phyloP scores from a whole-genome alignment of 2,113 vertebrate species.

The Stercorarius parasiticus region DNA sequence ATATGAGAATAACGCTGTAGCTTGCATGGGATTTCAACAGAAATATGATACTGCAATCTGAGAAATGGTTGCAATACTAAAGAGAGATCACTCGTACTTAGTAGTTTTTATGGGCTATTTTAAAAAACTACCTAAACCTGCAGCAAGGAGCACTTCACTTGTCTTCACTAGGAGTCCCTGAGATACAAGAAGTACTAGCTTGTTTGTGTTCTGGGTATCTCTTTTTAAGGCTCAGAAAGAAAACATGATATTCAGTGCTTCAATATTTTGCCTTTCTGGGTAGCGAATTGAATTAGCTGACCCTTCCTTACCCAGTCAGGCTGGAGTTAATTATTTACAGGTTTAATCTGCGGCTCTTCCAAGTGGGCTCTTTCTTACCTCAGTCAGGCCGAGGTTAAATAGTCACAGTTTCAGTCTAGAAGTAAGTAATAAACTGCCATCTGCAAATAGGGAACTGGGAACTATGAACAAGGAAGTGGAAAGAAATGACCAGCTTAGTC shows the following conservation, averaged over 20 bases:
- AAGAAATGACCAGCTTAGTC: background rate
- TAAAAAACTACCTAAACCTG: background rate
- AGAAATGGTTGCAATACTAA: background rate
- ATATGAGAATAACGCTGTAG: background rate
- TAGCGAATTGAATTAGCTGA: background rate
- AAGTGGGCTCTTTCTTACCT: background rate
- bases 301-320: background rate
- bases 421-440: background rate
- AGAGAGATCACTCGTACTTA: background rate
- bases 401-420: background rate
- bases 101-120: background rate
- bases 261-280: background rate
- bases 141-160: background rate
- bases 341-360: background rate
- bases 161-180: background rate
- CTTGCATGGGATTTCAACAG: background rate
- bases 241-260: background rate
- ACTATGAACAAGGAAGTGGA: background rate
- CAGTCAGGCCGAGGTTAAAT: background rate
- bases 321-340: background rate
- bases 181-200: background rate
- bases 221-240: background rate
- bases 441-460: constrained; percentile 5
- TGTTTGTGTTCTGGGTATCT: background rate
- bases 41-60: background rate